phyloP scores from a whole-genome alignment of 2,888 invertebrate genomes.

The Apocheima hispidaria region DNA sequence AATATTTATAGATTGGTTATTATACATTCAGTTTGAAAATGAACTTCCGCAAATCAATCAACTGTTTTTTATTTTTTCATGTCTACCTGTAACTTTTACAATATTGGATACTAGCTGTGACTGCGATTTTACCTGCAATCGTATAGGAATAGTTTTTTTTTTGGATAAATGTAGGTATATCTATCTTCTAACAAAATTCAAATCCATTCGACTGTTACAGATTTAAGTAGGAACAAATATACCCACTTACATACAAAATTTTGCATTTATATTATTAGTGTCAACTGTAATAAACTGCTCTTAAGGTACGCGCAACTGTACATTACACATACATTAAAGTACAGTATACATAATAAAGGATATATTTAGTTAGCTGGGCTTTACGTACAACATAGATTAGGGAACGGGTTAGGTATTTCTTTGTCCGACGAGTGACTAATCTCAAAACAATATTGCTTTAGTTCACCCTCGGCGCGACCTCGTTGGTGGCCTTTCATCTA shows the following conservation, averaged over 20 bases:
- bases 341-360: background rate
- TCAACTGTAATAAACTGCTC: background rate
- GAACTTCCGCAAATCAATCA: no score
- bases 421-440: conserved; percentile 32
- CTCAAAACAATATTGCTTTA: conserved; percentile 51
- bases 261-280: background rate
- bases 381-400: background rate
- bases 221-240: no score
- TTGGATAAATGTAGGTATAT: no score
- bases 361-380: background rate
- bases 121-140: no score
- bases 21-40: no score
- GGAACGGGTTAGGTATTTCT: conserved; percentile 22
- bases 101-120: no score
- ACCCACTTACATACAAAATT: background rate
- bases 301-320: background rate
- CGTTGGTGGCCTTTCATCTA: conserved; percentile 57
- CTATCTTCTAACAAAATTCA: no score
- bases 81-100: no score
- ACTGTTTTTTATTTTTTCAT: no score
- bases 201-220: no score
- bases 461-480: conserved; percentile 52
- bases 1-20: no score
- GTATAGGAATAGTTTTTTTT: no score
- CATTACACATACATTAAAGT: background rate